Base-by-base conservation (phyloP, 2,797 vertebrate genomes). In the Lepidocolaptes lacrymiger region DNA sequence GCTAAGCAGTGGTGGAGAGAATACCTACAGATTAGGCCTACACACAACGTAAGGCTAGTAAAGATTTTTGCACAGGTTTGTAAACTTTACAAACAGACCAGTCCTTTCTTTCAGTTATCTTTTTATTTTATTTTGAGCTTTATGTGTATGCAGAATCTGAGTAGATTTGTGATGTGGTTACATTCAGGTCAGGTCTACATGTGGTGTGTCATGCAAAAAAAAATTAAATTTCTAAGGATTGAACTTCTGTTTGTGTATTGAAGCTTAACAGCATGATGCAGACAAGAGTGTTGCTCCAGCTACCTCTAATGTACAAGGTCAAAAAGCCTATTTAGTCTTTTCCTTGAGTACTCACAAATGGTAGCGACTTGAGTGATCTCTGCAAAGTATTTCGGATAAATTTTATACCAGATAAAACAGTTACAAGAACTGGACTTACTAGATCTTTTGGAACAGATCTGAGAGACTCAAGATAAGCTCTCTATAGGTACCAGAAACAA, bases 1-100 rank as follows among this genome's bases (percentile, higher is more conserved):
- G 99, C 99, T 79, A 99, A 99, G 85, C 99, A 99, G 63, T 99
- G 99, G 99, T 99, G 99, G 99, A 99, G 99, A 95, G 99, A 99
- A 96, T 99, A 99, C 94, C 98, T 99, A 39, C 99, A 99, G 89
- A 99, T 99, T 63, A 98, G 99, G 48, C 98, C 98, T 7, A 99
- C 99, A 8, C 98, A 99, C 95, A 99, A 98, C 2, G 94, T 98
- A 89, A 99, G 99, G 84, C 98, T 99, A 67, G 99, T 99, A 66
- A 99, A 99, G 97, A 99, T 99, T 93, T 99, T 99, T 98, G 99
- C 99, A 52, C 99, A 99, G 99, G 99, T 99, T 95, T 32, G 97
- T 98, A 68, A 48, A 44, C 74, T 92, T 63, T 62, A 37, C 12
- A 23, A 30, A 23, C 32, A 66, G 51, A 76, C 3, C 6, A 12